phyloP scores from a whole-genome alignment of 2,797 vertebrate genomes.

The Tauraco hartlaubi region DNA sequence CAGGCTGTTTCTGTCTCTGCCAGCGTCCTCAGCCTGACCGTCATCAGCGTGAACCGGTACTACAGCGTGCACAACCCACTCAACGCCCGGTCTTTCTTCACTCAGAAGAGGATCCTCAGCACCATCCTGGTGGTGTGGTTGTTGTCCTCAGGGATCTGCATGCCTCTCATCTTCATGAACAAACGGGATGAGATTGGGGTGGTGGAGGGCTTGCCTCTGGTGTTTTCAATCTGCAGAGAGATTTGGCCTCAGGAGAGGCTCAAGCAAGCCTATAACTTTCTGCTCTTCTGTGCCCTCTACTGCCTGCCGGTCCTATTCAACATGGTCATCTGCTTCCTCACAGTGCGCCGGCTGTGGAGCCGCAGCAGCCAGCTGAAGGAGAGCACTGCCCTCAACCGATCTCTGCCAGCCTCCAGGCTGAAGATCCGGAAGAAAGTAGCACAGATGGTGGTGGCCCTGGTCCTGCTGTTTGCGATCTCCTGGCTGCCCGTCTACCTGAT shows the following conservation, averaged over 20 bases:
- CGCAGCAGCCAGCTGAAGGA: constrained; percentile 78
- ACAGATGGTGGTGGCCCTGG: constrained; percentile 92
- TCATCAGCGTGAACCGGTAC: constrained; percentile 92
- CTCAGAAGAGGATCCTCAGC: constrained; percentile 84
- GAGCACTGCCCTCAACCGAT: constrained; percentile 82
- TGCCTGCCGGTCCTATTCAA: constrained; percentile 93
- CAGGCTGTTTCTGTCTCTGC: constrained; percentile 91
- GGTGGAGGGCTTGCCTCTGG: constrained; percentile 80
- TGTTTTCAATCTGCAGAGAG: constrained; percentile 89
- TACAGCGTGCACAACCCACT: constrained; percentile 91
- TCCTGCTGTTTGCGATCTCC: constrained; percentile 88
- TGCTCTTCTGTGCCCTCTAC: constrained; percentile 92
- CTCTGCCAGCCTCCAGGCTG: constrained; percentile 86
- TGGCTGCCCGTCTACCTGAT: constrained; percentile 91
- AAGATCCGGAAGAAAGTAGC: constrained; percentile 91
- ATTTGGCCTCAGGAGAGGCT: constrained; percentile 89
- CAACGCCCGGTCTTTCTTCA: constrained; percentile 90
- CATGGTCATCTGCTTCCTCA: constrained; percentile 91
- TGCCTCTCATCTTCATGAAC: constrained; percentile 91
- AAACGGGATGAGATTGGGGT: constrained; percentile 85
- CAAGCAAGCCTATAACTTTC: constrained; percentile 90
- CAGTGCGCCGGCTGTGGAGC: constrained; percentile 86
- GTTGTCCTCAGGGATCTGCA: constrained; percentile 88
- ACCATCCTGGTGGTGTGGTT: constrained; percentile 89
- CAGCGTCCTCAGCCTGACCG: constrained; percentile 90